Base-by-base conservation (phyloP, 1,140 invertebrate genomes). In the Ceratosolen fusciceps region DNA sequence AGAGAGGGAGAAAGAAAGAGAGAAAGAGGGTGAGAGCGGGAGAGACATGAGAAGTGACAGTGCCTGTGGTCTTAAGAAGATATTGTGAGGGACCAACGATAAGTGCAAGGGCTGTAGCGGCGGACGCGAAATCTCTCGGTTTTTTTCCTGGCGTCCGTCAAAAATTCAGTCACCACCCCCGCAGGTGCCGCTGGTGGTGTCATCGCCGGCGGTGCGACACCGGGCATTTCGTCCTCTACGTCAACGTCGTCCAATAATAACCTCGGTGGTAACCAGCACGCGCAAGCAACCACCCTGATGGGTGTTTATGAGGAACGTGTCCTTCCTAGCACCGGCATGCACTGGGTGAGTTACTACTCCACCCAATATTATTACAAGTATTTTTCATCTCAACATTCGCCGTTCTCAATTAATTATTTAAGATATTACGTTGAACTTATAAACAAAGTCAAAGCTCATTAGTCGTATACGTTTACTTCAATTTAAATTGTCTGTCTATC, bases 291-390 rank as follows among this genome's bases (percentile, higher is more conserved):
- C 89, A 90, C 89, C 88, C 91, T 91, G 90, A 91, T 91, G 91
- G 91, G 91, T 90, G 91, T 91, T 90, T 91, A 91, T 91, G 91
- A 91, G 90, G 90, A 91, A 87, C 90, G 89, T 88, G 88, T 89
- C 88, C 88, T 89, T 90, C 89, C 90, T 86, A 90, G 89, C 85
- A 91, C 90, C 90, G 90, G 90, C 89, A 91, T 91, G 91, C 91
- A 91, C 90, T 91, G 91, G 91, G 91, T 91, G 84, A 91, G 88
- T 90, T 83, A 84, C 81, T 83, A 84, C 82, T 82, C 80, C 84
- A 3, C 5, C 39, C 39, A 43, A 43, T 43, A 43, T n/a, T n/a
- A n/a, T n/a, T n/a, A n/a, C n/a, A n/a, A n/a, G n/a, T n/a, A n/a
- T n/a, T n/a, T n/a, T n/a, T n/a, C n/a, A n/a, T n/a, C n/a, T n/a